These are phyloP conservation scores for Phytoseiulus persimilis DNA, from an alignment of 2,888 invertebrate genomes.

Conservation along the genomic window DNA sequence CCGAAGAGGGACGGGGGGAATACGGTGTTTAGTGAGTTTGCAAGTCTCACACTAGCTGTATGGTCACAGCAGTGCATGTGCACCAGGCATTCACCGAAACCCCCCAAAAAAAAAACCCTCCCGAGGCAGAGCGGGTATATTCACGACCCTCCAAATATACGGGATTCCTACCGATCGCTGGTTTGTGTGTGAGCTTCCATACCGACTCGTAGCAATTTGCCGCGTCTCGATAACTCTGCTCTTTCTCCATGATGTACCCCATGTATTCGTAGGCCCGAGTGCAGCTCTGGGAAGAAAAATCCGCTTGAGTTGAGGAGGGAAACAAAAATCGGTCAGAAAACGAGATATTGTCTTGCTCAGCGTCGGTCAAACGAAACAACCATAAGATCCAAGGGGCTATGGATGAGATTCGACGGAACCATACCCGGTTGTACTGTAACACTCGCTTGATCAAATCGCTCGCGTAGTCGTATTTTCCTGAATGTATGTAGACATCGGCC, in stretches of 20 bases:
- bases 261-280: slow-evolving; percentile 79
- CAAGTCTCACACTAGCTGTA: too few species aligned
- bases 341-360: background rate
- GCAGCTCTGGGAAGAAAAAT: slow-evolving; percentile 62
- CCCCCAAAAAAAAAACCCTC: too few species aligned
- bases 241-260: slow-evolving; percentile 80
- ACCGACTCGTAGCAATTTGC: slow-evolving; percentile 72
- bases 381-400: too few species aligned
- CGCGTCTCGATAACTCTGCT: slow-evolving; percentile 78
- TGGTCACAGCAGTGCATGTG: too few species aligned
- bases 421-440: slow-evolving; percentile 53
- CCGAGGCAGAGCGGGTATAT: too few species aligned
- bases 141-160: background rate
- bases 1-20: too few species aligned
- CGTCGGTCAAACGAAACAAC: too few species aligned
- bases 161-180: slow-evolving; percentile 60
- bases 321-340: too few species aligned
- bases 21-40: background rate
- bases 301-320: too few species aligned
- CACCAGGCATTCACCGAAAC: too few species aligned
- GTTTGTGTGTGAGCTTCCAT: slow-evolving; percentile 75
- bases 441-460: slow-evolving; percentile 62
- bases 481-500: slow-evolving; percentile 74
- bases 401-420: slow-evolving; percentile 31
- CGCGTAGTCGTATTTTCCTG: slow-evolving; percentile 75